Conservation (phyloP, 2,797 vertebrate genomes). For the Lateolabrax maculatus region DNA sequence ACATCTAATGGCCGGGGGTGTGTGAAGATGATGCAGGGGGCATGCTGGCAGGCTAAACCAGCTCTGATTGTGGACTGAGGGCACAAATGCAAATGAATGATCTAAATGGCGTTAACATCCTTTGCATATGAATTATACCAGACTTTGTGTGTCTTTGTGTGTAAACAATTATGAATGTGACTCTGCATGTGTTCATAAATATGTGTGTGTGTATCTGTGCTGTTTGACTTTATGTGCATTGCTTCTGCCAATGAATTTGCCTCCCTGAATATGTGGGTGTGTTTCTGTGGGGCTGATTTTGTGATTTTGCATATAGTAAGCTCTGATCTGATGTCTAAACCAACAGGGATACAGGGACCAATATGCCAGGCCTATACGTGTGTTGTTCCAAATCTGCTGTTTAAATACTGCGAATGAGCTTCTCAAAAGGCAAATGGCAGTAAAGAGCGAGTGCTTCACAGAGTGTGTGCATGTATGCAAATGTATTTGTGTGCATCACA, state of each 20-base stretch:
- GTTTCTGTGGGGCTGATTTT: slow-evolving; percentile 73
- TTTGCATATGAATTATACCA: slow-evolving; percentile 83
- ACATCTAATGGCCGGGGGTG: slow-evolving; percentile 6
- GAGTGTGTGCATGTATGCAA: slow-evolving; percentile 26
- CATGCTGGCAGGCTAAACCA: slow-evolving; percentile 33
- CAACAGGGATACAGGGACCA: slow-evolving; percentile 16
- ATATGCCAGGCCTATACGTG: not conserved
- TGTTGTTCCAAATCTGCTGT: slow-evolving; percentile 33
- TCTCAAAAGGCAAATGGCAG: slow-evolving; percentile 61
- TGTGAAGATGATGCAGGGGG: slow-evolving; percentile 8
- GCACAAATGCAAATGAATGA: slow-evolving; percentile 70
- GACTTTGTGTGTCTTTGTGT: slow-evolving; percentile 21
- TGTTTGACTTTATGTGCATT: slow-evolving; percentile 4
- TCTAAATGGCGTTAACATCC: slow-evolving; percentile 75
- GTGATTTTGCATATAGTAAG: slow-evolving; percentile 77
- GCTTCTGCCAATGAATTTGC: not conserved
- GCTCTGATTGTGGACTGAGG: slow-evolving; percentile 62
- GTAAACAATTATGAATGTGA: slow-evolving; percentile 21
- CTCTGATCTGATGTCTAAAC: slow-evolving; percentile 74
- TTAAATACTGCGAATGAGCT: slow-evolving; percentile 40
- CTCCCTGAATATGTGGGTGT: not conserved
- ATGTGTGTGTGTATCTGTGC: not conserved
- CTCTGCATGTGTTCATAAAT: slow-evolving; percentile 37
- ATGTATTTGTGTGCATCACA: slow-evolving; percentile 19
- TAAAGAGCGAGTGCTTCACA: slow-evolving; percentile 53